Base-by-base conservation (phyloP, 1,140 invertebrate species). In the Helicoverpa armigera region DNA sequence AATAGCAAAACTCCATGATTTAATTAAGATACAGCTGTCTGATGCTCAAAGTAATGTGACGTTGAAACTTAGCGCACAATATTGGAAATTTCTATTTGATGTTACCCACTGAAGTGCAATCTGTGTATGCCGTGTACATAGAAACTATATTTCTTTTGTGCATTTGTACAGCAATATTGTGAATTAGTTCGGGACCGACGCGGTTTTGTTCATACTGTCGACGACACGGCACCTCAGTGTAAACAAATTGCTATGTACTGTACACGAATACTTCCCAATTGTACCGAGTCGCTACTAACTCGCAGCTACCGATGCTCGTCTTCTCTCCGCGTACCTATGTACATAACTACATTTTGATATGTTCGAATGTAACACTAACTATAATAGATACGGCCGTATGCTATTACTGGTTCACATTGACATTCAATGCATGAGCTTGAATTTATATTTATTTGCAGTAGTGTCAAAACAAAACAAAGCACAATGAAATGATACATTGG, bases 61-160 rank as follows among this genome's bases (percentile, higher is more conserved):
- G 86, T 91, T 92, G 92, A 88, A 92, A 94, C 92, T 92, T 93
- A 92, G 91, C 93, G 93, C 93, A 94, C 93, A 94, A 94, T 92
- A 91, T 91, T 92, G 86, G 87, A 92, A 89, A 85, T 92, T 90
- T 92, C 84, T 92, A 92, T 90, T 74, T 89, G 89, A 91, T 93
- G 89, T 93, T 92, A 93, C 87, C 91, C 93, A 88, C 88, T 89
- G 81, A 89, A 86, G 87, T 90, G 88, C 91, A 91, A 89, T 92
- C 85, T 92, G 90, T 91, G 88, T 91, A 89, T 86, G 88, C 87
- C 86, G 84, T 91, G 89, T 90, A 93, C 88, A 93, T 91, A 92
- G 87, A 69, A 86, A 88, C 79, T 86, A 81, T 86, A 83, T 87
- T 89, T 87, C 73, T 83, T 91, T 90, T 90, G 87, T 90, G 88